Evolutionary conservation across 1,140 invertebrate species (phyloP), one percentile per base, ranked within the genome.

Genomic region (Cydia pomonella): DNA sequence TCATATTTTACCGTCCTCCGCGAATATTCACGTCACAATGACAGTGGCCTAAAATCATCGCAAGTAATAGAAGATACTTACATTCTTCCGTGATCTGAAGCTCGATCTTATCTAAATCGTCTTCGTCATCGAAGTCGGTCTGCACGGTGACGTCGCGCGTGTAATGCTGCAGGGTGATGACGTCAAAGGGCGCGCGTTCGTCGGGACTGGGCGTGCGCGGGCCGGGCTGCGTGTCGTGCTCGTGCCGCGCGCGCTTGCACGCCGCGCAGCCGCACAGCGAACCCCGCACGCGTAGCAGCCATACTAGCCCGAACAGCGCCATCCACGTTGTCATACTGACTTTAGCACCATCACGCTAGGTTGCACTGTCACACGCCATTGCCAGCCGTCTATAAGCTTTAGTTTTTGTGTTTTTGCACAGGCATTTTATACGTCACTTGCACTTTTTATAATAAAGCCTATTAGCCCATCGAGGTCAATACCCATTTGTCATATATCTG

Each of bases 221-320:
- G 77, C 77, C 77, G 25, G 77, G 76, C 53, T 78, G 81, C 63
- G 79, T 64, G 78, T 83, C 87, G 76, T 76, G 83, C 29, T 92
- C 84, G 76, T 93, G 82, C 71, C 95, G 93, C 79, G 95, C 94
- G 80, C 94, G 94, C 74, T 94, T 94, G 89, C 95, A 96, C 79
- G 95, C 95, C 62, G 95, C 94, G 89, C 95, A 96, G 72, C 95
- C 94, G 87, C 95, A 95, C 90, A 96, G 95, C 88, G 96, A 96
- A 76, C 96, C 95, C 87, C 96, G 95, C 88, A 96, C 94, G 78
- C 96, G 95, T 88, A 97, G 93, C 89, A 97, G 93, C 96, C 96
- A 97, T 93, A 97, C 96, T 95, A 97, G 96, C 91, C 96, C 96
- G 94, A 97, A 97, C 80, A 97, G 95, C 94, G 96, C 96, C 96